phyloP scores from a whole-genome alignment of 2,797 vertebrate genomes.

The Sebastes trivittatus region DNA sequence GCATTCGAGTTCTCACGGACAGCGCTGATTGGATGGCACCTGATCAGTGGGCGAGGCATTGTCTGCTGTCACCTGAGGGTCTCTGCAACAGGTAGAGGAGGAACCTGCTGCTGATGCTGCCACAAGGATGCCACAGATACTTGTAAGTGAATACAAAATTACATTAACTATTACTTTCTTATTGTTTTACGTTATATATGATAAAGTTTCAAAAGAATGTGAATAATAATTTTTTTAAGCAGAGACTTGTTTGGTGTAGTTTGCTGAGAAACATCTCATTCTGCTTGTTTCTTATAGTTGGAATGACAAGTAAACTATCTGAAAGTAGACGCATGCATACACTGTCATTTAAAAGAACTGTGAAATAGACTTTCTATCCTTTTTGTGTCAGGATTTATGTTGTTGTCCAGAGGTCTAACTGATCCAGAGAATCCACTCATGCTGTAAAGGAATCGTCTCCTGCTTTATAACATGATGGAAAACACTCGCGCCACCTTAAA shows the following conservation, averaged over 20 bases:
- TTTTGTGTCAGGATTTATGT: neutral
- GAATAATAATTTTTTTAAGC: too few relatives aligned
- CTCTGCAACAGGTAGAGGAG: neutral
- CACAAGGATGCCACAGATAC: neutral
- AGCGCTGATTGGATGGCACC: constrained; percentile 20
- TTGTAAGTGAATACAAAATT: constrained; percentile 10
- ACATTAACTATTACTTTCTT: neutral
- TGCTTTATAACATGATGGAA: constrained; percentile 80
- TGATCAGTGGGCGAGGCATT: neutral
- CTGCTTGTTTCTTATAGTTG: neutral
- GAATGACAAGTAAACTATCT: neutral
- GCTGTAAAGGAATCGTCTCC: constrained; percentile 16
- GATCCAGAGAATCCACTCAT: constrained; percentile 60
- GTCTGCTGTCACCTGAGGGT: constrained; percentile 15
- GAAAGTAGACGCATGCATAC: neutral
- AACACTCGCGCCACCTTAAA: constrained; percentile 78
- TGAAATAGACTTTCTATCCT: neutral
- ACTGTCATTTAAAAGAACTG: neutral
- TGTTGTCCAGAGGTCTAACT: neutral
- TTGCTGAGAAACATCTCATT: neutral
- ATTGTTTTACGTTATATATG: rapidly evolving
- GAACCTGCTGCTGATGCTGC: constrained; percentile 23
- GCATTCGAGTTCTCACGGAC: neutral
- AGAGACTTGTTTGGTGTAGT: neutral
- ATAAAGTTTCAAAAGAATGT: rapidly evolving